Evolutionary conservation across 2,888 invertebrate species (phyloP), one percentile per base, ranked within the genome.

Genomic region (Drosophila anomalipes): DNA sequence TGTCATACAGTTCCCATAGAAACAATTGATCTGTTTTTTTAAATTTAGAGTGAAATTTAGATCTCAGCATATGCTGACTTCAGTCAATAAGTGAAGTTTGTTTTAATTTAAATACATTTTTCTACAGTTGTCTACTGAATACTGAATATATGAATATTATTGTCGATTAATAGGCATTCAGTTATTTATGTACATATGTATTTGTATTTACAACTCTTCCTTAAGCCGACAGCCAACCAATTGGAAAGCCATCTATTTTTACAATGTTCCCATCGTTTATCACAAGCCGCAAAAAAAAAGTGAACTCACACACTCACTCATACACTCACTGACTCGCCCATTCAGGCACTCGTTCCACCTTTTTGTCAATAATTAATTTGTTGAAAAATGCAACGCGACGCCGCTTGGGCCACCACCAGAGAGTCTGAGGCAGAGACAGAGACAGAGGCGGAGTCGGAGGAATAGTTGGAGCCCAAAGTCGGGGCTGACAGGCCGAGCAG

Each of bases 321-420:
- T 60, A 62, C 58, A 57, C 22, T 16, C 53, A 67, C 30, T 62
- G 47, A 67, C 44, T 44, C 59, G 41, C 60, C 58, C 54, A 37
- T 56, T 66, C 68, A 66, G 65, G 57, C 70, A 78, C 70, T 82
- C 85, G 85, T 82, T 89, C 75, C 85, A 75, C 77, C 83, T 85
- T 86, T 79, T 88, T 86, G 86, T 78, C 82, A 84, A 88, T 87
- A 87, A 87, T 90, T 90, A 90, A 88, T 90, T 88, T 89, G 86
- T 90, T 88, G 77, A 88, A 80, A 88, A 86, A 86, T 89, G 82
- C 81, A 86, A 81, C 71, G 75, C 89, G 74, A 72, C 72, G 72
- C 72, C 53, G 77, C 62, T 57, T 66, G 81, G 86, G 83, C 88
- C 86, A 89, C 86, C 86, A 81, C 77, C 81, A 76, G 74, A 77